These are phyloP conservation scores for Psilopsiagon aymara DNA, from an alignment of 2,113 vertebrate species.

Conservation along the genomic window DNA sequence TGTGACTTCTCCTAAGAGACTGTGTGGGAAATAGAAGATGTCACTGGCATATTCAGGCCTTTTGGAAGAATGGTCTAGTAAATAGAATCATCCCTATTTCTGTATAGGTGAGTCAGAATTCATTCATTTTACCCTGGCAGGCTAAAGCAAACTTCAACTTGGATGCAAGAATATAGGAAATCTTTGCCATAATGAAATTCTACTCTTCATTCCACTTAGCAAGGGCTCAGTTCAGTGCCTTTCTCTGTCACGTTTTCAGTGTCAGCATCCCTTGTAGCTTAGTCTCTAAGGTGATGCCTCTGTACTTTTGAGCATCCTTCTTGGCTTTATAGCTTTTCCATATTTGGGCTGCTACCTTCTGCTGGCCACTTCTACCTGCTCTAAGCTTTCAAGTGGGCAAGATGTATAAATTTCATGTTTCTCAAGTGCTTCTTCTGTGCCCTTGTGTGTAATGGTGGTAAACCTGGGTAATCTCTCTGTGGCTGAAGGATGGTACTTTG, in stretches of 20 bases:
- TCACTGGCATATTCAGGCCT: background rate
- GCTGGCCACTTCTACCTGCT: background rate
- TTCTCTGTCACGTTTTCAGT: background rate
- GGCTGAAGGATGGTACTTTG: background rate
- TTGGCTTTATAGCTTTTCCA: background rate
- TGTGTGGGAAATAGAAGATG: conserved; percentile 9
- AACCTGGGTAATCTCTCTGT: background rate
- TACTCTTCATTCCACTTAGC: background rate
- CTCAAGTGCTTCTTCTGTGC: background rate
- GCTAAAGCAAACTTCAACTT: background rate
- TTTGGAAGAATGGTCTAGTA: background rate
- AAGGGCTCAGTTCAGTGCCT: background rate
- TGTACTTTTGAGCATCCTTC: background rate
- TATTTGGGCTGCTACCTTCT: background rate
- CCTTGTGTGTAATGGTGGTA: background rate
- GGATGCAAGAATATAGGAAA: background rate
- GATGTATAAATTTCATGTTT: background rate
- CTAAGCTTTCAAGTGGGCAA: background rate
- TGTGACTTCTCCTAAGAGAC: conserved; percentile 26
- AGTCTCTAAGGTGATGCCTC: background rate
- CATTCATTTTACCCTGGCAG: background rate
- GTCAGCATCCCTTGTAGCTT: background rate
- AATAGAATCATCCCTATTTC: background rate
- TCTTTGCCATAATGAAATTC: background rate
- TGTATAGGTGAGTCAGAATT: background rate